Conservation (phyloP, 2,113 vertebrate species). For the Odobenus rosmarus region DNA sequence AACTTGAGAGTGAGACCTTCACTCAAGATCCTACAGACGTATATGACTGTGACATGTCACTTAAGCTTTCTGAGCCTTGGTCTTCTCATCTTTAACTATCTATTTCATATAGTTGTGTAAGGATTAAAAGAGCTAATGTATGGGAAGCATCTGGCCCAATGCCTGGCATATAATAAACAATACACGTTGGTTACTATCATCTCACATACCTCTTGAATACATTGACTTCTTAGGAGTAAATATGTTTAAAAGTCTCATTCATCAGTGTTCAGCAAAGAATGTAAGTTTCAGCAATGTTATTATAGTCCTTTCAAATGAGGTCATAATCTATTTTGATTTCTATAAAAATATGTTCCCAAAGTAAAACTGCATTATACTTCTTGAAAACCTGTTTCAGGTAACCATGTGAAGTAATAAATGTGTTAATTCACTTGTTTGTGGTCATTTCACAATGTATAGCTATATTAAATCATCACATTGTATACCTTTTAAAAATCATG, state of each 20-base stretch:
- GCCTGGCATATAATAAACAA: not conserved
- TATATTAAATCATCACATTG: not conserved
- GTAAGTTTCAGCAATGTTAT: not conserved
- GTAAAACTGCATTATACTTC: not conserved
- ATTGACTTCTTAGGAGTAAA: not conserved
- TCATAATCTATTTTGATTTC: conserved; percentile 1
- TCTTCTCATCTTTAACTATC: conserved; percentile 8
- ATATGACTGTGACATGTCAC: not conserved
- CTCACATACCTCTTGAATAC: not conserved
- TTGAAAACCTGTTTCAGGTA: not conserved
- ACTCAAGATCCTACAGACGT: not conserved
- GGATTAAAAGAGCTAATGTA: not conserved
- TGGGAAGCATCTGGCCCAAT: not conserved
- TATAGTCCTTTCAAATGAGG: not conserved
- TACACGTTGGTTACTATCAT: not conserved
- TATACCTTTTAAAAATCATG: not conserved
- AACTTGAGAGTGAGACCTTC: not conserved
- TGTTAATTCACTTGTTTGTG: not conserved
- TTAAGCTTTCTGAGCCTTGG: not conserved
- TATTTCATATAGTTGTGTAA: not conserved
- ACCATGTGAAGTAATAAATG: not conserved
- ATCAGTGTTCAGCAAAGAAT: not conserved
- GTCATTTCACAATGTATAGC: not conserved
- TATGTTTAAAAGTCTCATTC: not conserved
- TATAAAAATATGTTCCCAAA: not conserved